Base-by-base conservation (phyloP, 1,140 invertebrate genomes). In the Cephus cinctus region DNA sequence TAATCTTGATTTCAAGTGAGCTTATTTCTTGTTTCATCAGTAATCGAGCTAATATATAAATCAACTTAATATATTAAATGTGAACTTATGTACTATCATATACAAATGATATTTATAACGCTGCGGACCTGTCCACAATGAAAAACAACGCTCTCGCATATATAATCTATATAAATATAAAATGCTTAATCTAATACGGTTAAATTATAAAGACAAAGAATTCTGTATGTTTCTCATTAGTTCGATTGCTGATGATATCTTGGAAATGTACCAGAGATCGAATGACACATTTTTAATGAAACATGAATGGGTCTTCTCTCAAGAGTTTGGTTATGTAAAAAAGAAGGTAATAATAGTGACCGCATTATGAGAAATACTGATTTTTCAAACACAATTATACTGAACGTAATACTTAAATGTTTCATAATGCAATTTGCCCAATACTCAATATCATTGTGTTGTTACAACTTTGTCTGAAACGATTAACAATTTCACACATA, bases 71-170 rank as follows among this genome's bases (percentile, higher is more conserved):
- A 59, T 43, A 56, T 59, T 62, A 57, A 49, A 59, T 48, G 50
- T 44, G 36, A 41, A 44, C 32, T 22, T 59, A 62, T 56, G 48
- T 55, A 46, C 56, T 50, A 63, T 43, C 54, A 58, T 56, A 43
- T 57, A 57, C 54, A 65, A 68, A 65, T 50, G 42, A 55, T 51
- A 49, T 53, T 52, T 55, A 57, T 56, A 48, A 15, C 41, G 50
- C 47, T 54, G 57, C 43, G 52, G 56, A 67, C 61, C 65, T 51
- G 64, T 62, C 65, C 43, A 66, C 45, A 59, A 56, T 34, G 44
- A 55, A 56, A 55, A 57, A 54, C 52, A 56, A 56, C 54, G 45
- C 46, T 41, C 42, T 56, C 21, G 39, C 50, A 49, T 55, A 45
- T 50, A 54, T n/a, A n/a, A n/a, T n/a, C n/a, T n/a, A n/a, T n/a